Percentiles rank a stretch among this genome's conserved stretches.
Conservation (phyloP, 2,113 vertebrate genomes). For the Ophiodon elongatus region DNA sequence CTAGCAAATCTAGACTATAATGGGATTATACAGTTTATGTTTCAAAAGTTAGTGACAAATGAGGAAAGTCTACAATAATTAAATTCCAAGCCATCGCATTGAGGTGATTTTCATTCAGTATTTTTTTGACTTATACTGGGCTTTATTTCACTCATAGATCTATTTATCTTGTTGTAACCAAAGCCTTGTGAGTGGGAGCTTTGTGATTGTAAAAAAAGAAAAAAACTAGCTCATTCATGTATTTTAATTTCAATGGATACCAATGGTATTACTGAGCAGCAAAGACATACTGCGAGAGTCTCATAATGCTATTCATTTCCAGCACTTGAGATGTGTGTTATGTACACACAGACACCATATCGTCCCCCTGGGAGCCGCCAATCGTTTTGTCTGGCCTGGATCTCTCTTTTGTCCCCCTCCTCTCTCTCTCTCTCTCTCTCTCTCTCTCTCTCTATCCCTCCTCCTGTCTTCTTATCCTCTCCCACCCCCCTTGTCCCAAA, state of each 20-base stretch:
- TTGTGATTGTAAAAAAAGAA: constrained; percentile 4
- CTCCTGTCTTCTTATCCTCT: constrained; percentile 30
- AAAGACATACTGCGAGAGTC: constrained; percentile 39
- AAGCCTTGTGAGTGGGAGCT: neutral
- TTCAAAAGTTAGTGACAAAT: neutral
- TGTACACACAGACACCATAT: constrained; percentile 64
- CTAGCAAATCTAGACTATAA: neutral
- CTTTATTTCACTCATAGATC: constrained; percentile 4
- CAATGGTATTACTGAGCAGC: constrained; percentile 18
- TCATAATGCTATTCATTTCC: constrained; percentile 63
- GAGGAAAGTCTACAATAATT: neutral
- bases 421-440: constrained; percentile 32
- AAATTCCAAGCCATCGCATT: neutral
- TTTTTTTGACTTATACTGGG: neutral
- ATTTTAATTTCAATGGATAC: constrained; percentile 29
- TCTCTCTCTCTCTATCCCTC: constrained; percentile 7
- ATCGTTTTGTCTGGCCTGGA: constrained; percentile 73
- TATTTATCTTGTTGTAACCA: constrained; percentile 9
- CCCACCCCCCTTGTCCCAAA: constrained; percentile 54
- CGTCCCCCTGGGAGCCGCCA: constrained; percentile 56
- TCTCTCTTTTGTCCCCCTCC: constrained; percentile 67
- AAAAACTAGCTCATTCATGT: constrained; percentile 21
- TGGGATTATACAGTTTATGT: neutral
- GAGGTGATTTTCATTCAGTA: neutral
- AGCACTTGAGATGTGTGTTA: constrained; percentile 66